Base-by-base conservation (phyloP, 2,113 vertebrate genomes). In the Parus major region DNA sequence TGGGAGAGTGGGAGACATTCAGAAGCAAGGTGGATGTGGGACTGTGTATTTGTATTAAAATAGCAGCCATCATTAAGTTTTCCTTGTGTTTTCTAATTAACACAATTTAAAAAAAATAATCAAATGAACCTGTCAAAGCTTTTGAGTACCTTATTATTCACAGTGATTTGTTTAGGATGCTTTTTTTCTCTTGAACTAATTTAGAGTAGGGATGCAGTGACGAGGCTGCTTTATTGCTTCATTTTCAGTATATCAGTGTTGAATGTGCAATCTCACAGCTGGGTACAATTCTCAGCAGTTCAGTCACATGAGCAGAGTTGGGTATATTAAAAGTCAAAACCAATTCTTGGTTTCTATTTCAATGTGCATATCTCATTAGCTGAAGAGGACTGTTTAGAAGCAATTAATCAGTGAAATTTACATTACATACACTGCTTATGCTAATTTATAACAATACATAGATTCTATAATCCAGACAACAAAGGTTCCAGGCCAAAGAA, bases 71-170 rank as follows among this genome's bases (percentile, higher is more conserved):
- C 46, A 84, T 87, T 82, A 93, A 39, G 17, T 44, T 84, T 93
- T 80, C 78, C 50, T 78, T 81, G 39, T 56, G 44, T 41, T 94
- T 87, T 83, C 76, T 87, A 95, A 95, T 96, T 81, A 96, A 65
- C 21, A 86, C n/a, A 49, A 36, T 72, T 39, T 7, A 2, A n/a
- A 57, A 73, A 72, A 71, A 70, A 70, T 15, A 57, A 89, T n/a
- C 49, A 69, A 94, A 86, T 66, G 11, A 52, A 72, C 15, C 23
- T 91, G 73, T 50, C 65, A 92, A n/a, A 47, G 46, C 17, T 89
- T 82, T 93, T 24, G 91, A 91, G 29, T 55, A 44, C 59, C 73
- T 77, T 77, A 72, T 83, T 93, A 90, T 92, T 90, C 82, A 71
- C 39, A 83, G 47, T 4, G 5, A 87, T 85, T 87, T 80, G n/a